phyloP scores from a whole-genome alignment of 2,113 vertebrate genomes.

The Formicarius rufipectus region DNA sequence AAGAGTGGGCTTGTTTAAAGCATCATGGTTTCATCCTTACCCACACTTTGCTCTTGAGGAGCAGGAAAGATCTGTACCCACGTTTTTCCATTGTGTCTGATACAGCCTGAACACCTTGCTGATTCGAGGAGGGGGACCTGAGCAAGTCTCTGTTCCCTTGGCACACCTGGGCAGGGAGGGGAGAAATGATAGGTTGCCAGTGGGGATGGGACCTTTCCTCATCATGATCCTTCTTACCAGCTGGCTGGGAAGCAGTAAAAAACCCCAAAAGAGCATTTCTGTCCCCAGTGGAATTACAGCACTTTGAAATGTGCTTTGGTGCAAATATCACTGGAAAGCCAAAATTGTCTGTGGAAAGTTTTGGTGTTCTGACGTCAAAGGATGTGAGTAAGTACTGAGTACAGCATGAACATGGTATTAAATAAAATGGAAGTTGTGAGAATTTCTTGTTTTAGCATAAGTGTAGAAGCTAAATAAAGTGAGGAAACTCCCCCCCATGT shows the following conservation, averaged over 20 bases:
- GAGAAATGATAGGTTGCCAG: too few species aligned
- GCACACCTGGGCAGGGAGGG: not conserved
- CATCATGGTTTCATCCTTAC: not conserved
- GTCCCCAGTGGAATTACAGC: not conserved
- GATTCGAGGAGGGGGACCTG: not conserved
- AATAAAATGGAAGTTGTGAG: not conserved
- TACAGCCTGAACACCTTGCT: not conserved
- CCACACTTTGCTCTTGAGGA: not conserved
- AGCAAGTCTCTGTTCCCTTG: not conserved
- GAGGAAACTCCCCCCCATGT: not conserved
- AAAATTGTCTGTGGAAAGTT: not conserved
- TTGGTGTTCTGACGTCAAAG: accelerated
- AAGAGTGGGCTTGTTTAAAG: not conserved
- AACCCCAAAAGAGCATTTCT: not conserved
- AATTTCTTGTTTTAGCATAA: not conserved
- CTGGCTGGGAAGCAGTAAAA: not conserved
- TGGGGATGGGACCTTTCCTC: not conserved
- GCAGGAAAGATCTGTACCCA: not conserved
- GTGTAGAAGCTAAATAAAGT: not conserved
- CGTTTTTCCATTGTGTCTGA: accelerated
- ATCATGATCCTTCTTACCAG: not conserved
- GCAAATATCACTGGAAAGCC: not conserved
- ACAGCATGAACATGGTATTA: accelerated
- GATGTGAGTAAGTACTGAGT: accelerated
- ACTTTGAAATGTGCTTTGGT: not conserved